phyloP scores from a whole-genome alignment of 2,888 invertebrate genomes.

The Drosophila yooni region DNA sequence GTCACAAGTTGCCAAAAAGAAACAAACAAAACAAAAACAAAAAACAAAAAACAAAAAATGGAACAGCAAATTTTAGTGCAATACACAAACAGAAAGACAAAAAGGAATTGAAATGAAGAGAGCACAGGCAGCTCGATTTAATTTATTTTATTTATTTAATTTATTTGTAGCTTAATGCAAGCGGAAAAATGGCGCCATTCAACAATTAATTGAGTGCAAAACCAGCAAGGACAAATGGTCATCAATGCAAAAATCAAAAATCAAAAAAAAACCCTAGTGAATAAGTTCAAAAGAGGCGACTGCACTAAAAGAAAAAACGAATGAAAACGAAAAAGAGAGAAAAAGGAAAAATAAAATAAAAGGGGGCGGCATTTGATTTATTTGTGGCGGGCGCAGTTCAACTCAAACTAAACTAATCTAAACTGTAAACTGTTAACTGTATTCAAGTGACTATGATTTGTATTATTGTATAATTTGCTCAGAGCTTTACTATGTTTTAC shows the following conservation, averaged over 20 bases:
- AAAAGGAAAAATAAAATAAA: constrained; percentile 5
- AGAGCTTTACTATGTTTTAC: constrained; percentile 70
- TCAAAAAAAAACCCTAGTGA: constrained; percentile 39
- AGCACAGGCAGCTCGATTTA: constrained; percentile 53
- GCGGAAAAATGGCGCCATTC: constrained; percentile 69
- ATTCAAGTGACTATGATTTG: constrained; percentile 57
- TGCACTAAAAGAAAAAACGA: constrained; percentile 6
- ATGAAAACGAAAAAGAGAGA: not conserved
- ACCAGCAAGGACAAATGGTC: constrained; percentile 11
- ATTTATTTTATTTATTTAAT: constrained; percentile 80
- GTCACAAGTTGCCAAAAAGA: constrained; percentile 36
- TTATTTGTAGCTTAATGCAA: constrained; percentile 75
- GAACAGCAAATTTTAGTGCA: constrained; percentile 64
- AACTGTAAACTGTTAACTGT: constrained; percentile 43
- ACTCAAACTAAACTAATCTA: constrained; percentile 41
- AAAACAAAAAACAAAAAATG: not conserved
- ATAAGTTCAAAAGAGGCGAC: constrained; percentile 54
- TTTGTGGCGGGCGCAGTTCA: constrained; percentile 33
- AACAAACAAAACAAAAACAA: not conserved
- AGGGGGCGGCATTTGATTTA: constrained; percentile 23
- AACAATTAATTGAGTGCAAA: constrained; percentile 29
- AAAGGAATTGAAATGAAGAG: constrained; percentile 20
- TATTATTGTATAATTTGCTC: constrained; percentile 66
- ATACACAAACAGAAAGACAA: constrained; percentile 59
- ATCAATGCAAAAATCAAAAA: constrained; percentile 5